Evolutionary conservation across 30 jellyfish, hydroid and myxozoan species (phyloP).

Genomic region (Calvadosia cruxmelitensis): DNA sequence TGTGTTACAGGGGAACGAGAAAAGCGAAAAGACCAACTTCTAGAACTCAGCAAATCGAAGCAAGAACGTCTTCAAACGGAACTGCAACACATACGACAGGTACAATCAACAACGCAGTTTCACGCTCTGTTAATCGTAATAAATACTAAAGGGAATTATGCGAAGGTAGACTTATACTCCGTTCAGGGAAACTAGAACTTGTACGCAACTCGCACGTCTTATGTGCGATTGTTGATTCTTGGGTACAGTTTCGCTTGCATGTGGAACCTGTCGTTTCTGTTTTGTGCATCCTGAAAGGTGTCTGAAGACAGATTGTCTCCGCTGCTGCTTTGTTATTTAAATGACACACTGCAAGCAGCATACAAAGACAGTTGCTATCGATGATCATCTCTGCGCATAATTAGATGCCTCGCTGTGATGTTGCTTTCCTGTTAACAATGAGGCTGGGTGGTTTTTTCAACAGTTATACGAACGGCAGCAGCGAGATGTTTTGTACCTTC

Average conservation of each 20-base stretch:
- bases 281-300: no score
- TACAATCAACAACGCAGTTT: not conserved
- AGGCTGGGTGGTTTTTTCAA: no score
- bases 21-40: constrained; percentile 76
- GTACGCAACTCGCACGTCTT: not conserved
- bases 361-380: no score
- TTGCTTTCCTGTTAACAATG: no score
- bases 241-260: not conserved
- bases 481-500: constrained; percentile 35
- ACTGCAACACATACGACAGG: constrained; percentile 75
- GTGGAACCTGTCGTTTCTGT: no score
- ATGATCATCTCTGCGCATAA: no score
- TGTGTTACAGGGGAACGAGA: constrained; percentile 70
- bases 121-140: not conserved
- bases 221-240: not conserved
- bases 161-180: no score
- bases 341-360: no score
- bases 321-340: no score
- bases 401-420: no score
- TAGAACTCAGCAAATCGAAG: constrained; percentile 69
- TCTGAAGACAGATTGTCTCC: no score
- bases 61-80: constrained; percentile 90
- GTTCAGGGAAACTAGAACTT: not conserved
- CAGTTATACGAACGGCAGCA: constrained; percentile 61
- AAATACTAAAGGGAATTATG: no score